Percentiles rank a stretch among this genome's conserved stretches.
phyloP scores from a whole-genome alignment of 1,140 invertebrate species.

The Tetramorium parvispinum region DNA sequence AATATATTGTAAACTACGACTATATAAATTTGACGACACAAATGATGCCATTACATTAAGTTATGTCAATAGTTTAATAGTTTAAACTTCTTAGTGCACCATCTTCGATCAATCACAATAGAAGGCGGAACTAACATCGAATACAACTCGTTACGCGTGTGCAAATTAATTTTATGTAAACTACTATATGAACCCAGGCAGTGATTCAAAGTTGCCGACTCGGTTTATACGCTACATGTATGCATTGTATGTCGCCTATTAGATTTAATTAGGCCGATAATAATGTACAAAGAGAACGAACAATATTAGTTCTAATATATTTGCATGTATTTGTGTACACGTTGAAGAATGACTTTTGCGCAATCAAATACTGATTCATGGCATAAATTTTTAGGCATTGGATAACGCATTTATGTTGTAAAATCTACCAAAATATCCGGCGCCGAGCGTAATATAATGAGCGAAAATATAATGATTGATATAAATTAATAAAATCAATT shows the following conservation, averaged over 20 bases:
- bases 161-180: constrained; percentile 24
- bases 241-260: not conserved
- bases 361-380: not conserved
- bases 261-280: constrained; percentile 32
- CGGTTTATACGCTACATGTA: not conserved
- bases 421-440: constrained; percentile 24
- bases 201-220: constrained; percentile 14
- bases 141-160: not conserved
- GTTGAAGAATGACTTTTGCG: not conserved
- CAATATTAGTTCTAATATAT: not conserved
- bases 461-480: not conserved
- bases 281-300: constrained; percentile 24
- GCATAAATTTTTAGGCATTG: constrained; percentile 1
- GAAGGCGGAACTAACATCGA: not conserved
- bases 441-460: not conserved
- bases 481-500: constrained; percentile 9
- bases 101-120: constrained; percentile 14
- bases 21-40: constrained; percentile 1
- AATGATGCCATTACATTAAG: not conserved
- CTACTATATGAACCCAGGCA: not conserved
- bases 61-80: not conserved
- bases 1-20: constrained; percentile 6
- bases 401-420: constrained; percentile 15
- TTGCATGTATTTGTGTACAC: not conserved
- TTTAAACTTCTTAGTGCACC: not conserved